Conservation (phyloP, 2,113 vertebrate genomes). For the Empidonax traillii region DNA sequence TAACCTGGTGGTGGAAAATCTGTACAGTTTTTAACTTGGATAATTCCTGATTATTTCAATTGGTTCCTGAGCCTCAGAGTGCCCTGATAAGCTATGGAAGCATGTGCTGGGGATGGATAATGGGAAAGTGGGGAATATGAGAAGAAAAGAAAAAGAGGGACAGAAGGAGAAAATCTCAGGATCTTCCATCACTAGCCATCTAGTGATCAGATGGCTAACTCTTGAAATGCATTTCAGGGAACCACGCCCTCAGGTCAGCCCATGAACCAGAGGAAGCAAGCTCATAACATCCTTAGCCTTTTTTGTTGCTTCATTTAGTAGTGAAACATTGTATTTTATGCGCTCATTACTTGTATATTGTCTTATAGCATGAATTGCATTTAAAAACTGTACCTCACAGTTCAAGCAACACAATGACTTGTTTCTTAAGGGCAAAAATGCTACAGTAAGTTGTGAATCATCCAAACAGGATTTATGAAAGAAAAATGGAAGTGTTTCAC, state of each 20-base stretch:
- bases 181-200: neutral
- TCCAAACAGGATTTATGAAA: neutral
- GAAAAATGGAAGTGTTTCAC: neutral
- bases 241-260: neutral
- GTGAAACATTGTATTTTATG: neutral
- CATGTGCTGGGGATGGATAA: neutral
- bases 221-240: neutral
- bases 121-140: neutral
- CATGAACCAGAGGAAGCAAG: neutral
- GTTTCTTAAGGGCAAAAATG: neutral
- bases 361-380: neutral
- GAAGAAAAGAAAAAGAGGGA: neutral
- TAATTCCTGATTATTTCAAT: neutral
- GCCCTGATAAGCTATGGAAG: neutral
- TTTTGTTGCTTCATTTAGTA: neutral
- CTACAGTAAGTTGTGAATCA: neutral
- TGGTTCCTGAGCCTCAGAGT: neutral
- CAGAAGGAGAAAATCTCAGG: neutral
- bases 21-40: neutral
- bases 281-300: neutral
- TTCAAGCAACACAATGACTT: neutral
- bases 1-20: neutral
- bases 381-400: neutral
- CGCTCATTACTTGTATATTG: neutral
- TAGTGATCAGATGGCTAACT: neutral